These are phyloP conservation scores for Abscondita cerata DNA, from an alignment of 2,888 invertebrate genomes.

Conservation along the genomic window DNA sequence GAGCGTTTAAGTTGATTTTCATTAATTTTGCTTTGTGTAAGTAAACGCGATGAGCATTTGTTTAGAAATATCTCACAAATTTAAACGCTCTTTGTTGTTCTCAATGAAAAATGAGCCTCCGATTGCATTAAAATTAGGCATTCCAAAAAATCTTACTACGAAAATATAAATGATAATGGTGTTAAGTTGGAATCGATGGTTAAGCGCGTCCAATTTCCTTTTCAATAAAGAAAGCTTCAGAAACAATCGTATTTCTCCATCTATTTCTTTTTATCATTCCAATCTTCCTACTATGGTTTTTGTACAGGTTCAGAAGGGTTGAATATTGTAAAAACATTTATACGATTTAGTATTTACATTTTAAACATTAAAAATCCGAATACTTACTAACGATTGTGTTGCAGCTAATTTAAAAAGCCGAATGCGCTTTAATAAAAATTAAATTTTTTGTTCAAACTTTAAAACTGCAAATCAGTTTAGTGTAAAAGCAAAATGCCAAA, in stretches of 20 bases:
- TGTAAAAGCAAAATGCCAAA: too few species aligned
- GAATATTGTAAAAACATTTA: too few species aligned
- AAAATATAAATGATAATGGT: neutral
- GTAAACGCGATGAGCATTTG: constrained; percentile 45
- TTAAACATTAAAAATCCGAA: too few species aligned
- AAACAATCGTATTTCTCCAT: neutral
- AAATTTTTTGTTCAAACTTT: too few species aligned
- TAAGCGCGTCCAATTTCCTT: neutral
- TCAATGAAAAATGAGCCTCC: constrained; percentile 21
- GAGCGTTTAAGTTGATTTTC: constrained; percentile 56
- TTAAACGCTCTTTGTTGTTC: neutral
- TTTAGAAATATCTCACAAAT: constrained; percentile 34
- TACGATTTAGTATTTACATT: too few species aligned
- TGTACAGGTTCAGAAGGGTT: too few species aligned
- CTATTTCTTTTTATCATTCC: neutral
- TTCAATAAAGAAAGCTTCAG: constrained; percentile 3
- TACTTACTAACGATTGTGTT: too few species aligned
- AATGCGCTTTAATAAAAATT: too few species aligned
- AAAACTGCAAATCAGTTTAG: too few species aligned
- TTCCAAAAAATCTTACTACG: constrained; percentile 10
- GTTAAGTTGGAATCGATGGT: neutral
- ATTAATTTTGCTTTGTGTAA: constrained; percentile 53
- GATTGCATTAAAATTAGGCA: constrained; percentile 14
- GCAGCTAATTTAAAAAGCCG: too few species aligned
- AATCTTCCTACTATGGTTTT: neutral